Evolutionary conservation across 2,888 invertebrate species (phyloP).

Genomic region (Calephelis perditalis): DNA sequence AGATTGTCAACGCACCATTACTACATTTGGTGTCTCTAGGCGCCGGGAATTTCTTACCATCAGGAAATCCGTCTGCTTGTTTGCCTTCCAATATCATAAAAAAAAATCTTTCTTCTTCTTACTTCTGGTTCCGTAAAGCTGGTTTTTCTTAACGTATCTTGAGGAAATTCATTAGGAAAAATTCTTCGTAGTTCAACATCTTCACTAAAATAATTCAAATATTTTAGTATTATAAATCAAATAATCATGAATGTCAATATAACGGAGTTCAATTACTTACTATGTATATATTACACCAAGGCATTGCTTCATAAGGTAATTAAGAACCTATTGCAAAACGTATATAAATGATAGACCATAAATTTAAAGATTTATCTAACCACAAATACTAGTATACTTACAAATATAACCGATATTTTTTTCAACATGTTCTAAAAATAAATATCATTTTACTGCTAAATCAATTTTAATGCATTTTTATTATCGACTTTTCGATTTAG

Average conservation of each 20-base stretch:
- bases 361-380: not conserved
- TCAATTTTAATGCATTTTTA: not conserved
- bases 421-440: not conserved
- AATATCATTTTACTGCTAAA: not conserved
- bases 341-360: not conserved
- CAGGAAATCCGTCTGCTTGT: too few species aligned
- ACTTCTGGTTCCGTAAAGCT: conserved; percentile 59
- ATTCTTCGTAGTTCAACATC: conserved; percentile 63
- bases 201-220: conserved; percentile 45
- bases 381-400: not conserved
- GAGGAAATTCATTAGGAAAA: conserved; percentile 64
- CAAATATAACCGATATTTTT: not conserved
- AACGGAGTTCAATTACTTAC: conserved; percentile 43
- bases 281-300: conserved; percentile 58
- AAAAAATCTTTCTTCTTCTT: conserved; percentile 25
- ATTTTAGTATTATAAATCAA: conserved; percentile 1
- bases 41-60: too few species aligned
- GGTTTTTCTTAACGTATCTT: conserved; percentile 56
- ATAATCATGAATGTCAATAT: conserved; percentile 1
- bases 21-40: too few species aligned
- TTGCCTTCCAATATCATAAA: too few species aligned
- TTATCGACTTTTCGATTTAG: not conserved
- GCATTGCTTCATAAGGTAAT: conserved; percentile 34
- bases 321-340: conserved; percentile 39
- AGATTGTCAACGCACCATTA: too few species aligned